Conservation (phyloP, 2,113 vertebrate genomes). For the Tenebrosternarchus preto region DNA sequence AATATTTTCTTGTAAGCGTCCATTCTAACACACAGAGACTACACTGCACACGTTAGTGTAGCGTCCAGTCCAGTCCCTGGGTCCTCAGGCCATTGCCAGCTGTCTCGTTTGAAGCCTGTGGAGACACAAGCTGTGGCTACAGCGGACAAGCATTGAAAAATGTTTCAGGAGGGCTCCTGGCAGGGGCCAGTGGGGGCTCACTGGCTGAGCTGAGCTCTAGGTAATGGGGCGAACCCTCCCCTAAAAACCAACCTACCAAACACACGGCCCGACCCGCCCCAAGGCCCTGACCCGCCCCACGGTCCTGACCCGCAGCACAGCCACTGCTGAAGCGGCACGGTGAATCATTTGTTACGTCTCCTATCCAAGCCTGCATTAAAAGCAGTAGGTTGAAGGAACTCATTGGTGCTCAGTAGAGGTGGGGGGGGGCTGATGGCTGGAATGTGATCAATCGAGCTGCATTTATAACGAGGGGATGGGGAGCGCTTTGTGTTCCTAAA, state of each 20-base stretch:
- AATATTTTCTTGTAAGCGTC: neutral
- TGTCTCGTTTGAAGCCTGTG: conserved; percentile 70
- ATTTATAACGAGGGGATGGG: no score
- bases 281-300: conserved; percentile 21
- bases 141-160: conserved; percentile 73
- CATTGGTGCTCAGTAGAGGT: conserved; percentile 9
- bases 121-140: conserved; percentile 79
- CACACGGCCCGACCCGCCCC: no score
- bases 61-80: conserved; percentile 35
- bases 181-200: conserved; percentile 65
- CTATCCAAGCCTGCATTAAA: neutral
- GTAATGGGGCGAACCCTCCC: conserved; percentile 66
- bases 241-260: no score
- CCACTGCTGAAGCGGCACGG: conserved; percentile 35
- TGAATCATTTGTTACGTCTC: conserved; percentile 48
- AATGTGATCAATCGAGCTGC: neutral
- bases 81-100: conserved; percentile 67
- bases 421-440: conserved; percentile 7
- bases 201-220: conserved; percentile 65
- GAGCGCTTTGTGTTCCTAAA: neutral
- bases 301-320: neutral
- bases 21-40: neutral
- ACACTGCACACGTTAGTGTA: conserved; percentile 46
- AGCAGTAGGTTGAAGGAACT: conserved; percentile 24
- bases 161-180: conserved; percentile 68